Conservation (phyloP, 2,113 vertebrate species). For the Typhlomys cinereus region DNA sequence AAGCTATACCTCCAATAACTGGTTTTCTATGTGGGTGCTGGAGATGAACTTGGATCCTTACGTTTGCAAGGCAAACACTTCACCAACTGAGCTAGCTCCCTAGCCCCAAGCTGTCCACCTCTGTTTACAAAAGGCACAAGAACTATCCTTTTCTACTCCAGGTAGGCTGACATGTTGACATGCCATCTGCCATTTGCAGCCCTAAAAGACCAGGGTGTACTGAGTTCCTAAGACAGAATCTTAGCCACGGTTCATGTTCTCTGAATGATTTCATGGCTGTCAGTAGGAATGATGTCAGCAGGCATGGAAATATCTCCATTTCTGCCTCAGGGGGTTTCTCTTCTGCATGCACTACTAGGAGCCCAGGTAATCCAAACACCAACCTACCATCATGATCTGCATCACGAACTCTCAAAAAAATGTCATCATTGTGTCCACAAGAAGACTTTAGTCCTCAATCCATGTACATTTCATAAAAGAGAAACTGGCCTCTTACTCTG, state of each 20-base stretch:
- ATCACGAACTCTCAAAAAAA: not conserved
- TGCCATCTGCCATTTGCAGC: not conserved
- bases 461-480: not conserved
- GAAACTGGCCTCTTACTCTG: not conserved
- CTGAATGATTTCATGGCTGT: not conserved
- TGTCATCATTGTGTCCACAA: not conserved
- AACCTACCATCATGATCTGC: not conserved
- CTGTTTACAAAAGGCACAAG: not conserved
- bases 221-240: not conserved
- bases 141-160: not conserved
- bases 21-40: not conserved
- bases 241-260: not conserved
- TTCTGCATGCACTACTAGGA: not conserved
- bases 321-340: not conserved
- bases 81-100: not conserved
- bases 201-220: not conserved
- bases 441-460: not conserved
- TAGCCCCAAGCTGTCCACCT: not conserved
- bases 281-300: not conserved
- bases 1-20: not conserved
- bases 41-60: too few species aligned
- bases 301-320: not conserved
- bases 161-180: not conserved
- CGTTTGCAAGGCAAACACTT: not conserved
- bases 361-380: not conserved